phyloP scores from a whole-genome alignment of 2,888 invertebrate genomes.

The Oxyteleia sp. region DNA sequence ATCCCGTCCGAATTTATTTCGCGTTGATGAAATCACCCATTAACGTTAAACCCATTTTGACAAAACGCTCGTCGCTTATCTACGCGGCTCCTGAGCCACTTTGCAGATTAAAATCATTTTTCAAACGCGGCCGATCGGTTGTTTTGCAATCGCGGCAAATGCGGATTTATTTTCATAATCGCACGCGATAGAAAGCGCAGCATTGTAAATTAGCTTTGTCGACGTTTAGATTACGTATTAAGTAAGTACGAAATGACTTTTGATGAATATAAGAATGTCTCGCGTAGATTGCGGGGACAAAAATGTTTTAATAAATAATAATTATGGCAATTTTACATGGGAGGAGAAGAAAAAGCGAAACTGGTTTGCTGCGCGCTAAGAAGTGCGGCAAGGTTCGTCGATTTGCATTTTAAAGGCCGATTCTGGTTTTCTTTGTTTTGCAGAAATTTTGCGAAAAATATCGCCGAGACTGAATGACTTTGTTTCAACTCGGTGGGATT shows the following conservation, averaged over 20 bases:
- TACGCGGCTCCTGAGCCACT: background rate
- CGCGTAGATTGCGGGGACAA: background rate
- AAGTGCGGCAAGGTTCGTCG: constrained; percentile 32
- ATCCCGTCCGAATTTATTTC: constrained; percentile 49
- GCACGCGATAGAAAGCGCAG: constrained; percentile 24
- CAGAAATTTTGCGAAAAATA: constrained; percentile 26
- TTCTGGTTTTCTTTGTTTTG: constrained; percentile 41
- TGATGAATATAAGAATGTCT: constrained; percentile 24
- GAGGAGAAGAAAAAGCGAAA: constrained; percentile 22
- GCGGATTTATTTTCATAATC: constrained; percentile 26
- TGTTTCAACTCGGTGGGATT: constrained; percentile 15
- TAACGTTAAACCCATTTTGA: constrained; percentile 30
- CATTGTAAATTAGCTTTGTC: constrained; percentile 32
- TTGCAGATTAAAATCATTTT: constrained; percentile 37
- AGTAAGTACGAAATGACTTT: constrained; percentile 18
- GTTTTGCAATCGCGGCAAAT: constrained; percentile 22
- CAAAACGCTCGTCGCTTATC: constrained; percentile 18
- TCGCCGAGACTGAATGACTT: constrained; percentile 13
- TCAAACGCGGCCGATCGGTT: background rate
- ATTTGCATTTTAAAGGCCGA: constrained; percentile 52
- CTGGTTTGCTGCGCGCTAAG: constrained; percentile 33
- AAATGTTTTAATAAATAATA: constrained; percentile 48
- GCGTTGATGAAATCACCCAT: constrained; percentile 52
- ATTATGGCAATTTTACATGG: constrained; percentile 33
- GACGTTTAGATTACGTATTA: constrained; percentile 28